Evolutionary conservation across 2,797 vertebrate species (phyloP).

Genomic region (Etheostoma perlongum): DNA sequence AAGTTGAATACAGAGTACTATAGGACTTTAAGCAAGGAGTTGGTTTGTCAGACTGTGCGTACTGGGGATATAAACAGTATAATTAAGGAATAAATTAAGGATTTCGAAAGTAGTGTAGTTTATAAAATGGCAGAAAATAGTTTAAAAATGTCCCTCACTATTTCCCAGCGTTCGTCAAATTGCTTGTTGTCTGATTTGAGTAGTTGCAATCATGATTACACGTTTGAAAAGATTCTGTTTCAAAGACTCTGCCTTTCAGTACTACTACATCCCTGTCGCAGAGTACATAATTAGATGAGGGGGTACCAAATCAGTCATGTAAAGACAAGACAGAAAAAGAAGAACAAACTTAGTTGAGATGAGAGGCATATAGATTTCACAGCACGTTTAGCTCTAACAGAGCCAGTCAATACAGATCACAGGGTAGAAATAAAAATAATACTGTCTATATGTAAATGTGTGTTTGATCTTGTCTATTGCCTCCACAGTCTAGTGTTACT

Average conservation of each 20-base stretch:
- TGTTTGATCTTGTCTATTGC: conserved; percentile 25
- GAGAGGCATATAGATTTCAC: conserved; percentile 5
- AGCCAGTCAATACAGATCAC: background rate
- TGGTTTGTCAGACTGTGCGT: background rate
- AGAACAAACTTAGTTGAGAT: background rate
- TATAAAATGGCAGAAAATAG: background rate
- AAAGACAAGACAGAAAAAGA: background rate
- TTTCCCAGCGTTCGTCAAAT: background rate
- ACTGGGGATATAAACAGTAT: background rate
- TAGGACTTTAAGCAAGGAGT: background rate
- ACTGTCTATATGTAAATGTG: conserved; percentile 71
- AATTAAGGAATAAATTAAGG: background rate
- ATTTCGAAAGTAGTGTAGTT: background rate
- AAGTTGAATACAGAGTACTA: background rate
- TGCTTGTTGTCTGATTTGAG: background rate
- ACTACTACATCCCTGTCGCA: background rate
- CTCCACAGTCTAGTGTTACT: background rate
- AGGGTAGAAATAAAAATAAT: conserved; percentile 23
- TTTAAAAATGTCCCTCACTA: background rate
- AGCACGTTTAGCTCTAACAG: background rate
- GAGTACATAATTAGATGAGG: background rate
- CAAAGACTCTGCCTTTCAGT: background rate
- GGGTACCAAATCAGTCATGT: background rate
- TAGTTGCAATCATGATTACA: background rate
- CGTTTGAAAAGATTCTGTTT: background rate